A percentile compares a stretch with the other conserved stretches of the same genome.
Evolutionary conservation across 2,888 invertebrate genomes (phyloP).

Genomic region (Strigamia crassipes): DNA sequence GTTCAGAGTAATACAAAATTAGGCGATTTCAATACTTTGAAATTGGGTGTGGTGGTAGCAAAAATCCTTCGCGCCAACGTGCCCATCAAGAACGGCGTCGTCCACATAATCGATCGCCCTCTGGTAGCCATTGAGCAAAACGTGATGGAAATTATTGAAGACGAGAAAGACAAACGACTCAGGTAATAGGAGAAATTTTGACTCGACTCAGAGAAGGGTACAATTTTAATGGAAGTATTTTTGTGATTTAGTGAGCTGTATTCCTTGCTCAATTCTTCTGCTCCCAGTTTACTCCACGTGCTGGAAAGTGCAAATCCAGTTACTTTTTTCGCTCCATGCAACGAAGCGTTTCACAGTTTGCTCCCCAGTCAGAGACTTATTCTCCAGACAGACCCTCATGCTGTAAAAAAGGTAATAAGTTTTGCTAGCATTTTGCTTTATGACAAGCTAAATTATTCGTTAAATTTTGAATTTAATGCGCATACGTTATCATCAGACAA

Average conservation of each 20-base stretch:
- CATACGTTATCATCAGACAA: slow-evolving; percentile 11
- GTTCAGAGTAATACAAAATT: slow-evolving; percentile 77
- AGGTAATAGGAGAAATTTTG: slow-evolving; percentile 39
- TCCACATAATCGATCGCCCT: slow-evolving; percentile 88
- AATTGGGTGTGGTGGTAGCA: slow-evolving; percentile 81
- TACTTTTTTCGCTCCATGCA: slow-evolving; percentile 87
- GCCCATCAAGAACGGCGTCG: slow-evolving; percentile 88
- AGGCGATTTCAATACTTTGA: slow-evolving; percentile 63
- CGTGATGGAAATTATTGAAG: slow-evolving; percentile 82
- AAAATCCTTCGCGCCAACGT: slow-evolving; percentile 88
- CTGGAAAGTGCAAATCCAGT: slow-evolving; percentile 68
- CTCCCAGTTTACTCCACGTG: slow-evolving; percentile 73
- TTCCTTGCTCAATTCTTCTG: slow-evolving; percentile 75
- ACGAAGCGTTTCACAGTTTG: slow-evolving; percentile 72
- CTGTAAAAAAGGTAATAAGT: slow-evolving; percentile 33
- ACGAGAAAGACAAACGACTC: slow-evolving; percentile 46
- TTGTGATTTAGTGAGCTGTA: slow-evolving; percentile 72
- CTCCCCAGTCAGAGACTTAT: slow-evolving; percentile 35
- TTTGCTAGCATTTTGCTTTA: neutral
- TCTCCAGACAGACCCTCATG: slow-evolving; percentile 38
- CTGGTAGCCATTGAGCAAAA: slow-evolving; percentile 90
- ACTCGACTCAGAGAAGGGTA: slow-evolving; percentile 7
- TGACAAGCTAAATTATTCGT: neutral
- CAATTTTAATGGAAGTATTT: slow-evolving; percentile 38
- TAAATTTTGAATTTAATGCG: slow-evolving; percentile 3